Evolutionary conservation across 1,140 invertebrate genomes (phyloP), one percentile per base, ranked within the genome.

Genomic region (Listronotus bonariensis): DNA sequence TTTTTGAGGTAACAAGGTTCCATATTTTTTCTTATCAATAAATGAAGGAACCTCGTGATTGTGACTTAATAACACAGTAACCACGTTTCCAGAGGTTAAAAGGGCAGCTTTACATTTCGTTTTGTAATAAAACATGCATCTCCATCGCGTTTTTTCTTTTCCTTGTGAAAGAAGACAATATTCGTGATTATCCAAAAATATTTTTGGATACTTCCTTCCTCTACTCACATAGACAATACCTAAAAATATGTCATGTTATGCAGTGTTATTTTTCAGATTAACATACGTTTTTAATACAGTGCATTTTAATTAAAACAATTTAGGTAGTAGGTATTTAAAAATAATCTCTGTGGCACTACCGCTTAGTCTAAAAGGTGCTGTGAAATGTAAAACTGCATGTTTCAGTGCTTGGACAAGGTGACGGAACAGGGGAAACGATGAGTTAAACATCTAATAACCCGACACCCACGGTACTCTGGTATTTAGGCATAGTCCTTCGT

Each of bases 71-170:
- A 69, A 36, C n/a, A 66, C 56, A 8, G 43, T 64, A 9, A 71
- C 69, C 4, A 45, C 36, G 20, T 63, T 65, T 58, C 57, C 36
- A 7, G 63, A 70, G 5, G 69, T 73, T 3, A 31, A 65, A 12
- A 72, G 36, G 14, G 41, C 49, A 12, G 70, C 69, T 57, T 68
- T 74, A 56, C 71, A 74, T 41, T 65, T 69, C 4, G 67, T 67
- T 48, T 69, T 71, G 10, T 68, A 65, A 15, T 70, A 66, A 17
- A 17, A 55, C 18, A 57, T 49, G 40, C 72, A 74, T 32, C 68
- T 60, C 72, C 72, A 74, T 53, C 67, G 71, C 0, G 67, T 68
- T 43, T 57, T 66, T 38, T 62, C 63, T 20, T 59, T 67, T 14
- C 51, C 56, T 54, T 69, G 57, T 9, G 57, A 57, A n/a, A 68